Base-by-base conservation (phyloP, 2,888 invertebrate genomes). In the Rhingia rostrata region DNA sequence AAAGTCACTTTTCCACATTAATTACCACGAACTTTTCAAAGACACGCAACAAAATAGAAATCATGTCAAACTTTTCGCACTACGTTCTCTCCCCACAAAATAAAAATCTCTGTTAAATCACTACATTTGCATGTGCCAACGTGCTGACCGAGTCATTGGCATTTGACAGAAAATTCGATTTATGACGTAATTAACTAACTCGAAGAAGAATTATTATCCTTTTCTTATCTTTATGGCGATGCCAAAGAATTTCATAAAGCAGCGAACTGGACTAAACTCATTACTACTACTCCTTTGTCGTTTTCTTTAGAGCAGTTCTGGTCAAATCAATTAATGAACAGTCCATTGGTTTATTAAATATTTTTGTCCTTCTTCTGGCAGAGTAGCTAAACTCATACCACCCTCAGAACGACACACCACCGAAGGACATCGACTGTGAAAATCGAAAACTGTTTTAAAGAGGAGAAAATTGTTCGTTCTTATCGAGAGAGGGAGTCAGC, bases 251-350 rank as follows among this genome's bases (percentile, higher is more conserved):
- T 12, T 22, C 35, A 47, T 47, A 35, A 63, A 47, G 33, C 32
- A 54, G 6, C 32, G 4, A 58, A 39, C 22, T 58, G 30, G 22
- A 58, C 6, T 41, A 30, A 39, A 30, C 10, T 4, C 22, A 30
- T 58, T 41, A 0, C 14, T 7, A 6, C 7, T 30, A 7, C 14
- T 14, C 9, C 12, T 4, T 5, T 6, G 49, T 30, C 22, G 22
- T 22, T 22, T 2, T 22, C 33, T 53, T 12, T 53, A 32, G n/a
- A 33, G 58, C 30, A 58, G 39, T 10, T 14, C 58, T 39, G 63
- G 63, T 47, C 47, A 63, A 45, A 47, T 63, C 35, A 63, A 63
- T 63, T 63, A 63, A 63, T 22, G 37, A 47, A 47, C 22, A 35
- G 35, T 47, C 63, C 63, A 9, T 6, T 32, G 43, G 60, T 41